Percentiles rank a stretch among this genome's conserved stretches.
These are phyloP conservation scores for Lypha dubia DNA, from an alignment of 2,888 invertebrate genomes.

Conservation along the genomic window DNA sequence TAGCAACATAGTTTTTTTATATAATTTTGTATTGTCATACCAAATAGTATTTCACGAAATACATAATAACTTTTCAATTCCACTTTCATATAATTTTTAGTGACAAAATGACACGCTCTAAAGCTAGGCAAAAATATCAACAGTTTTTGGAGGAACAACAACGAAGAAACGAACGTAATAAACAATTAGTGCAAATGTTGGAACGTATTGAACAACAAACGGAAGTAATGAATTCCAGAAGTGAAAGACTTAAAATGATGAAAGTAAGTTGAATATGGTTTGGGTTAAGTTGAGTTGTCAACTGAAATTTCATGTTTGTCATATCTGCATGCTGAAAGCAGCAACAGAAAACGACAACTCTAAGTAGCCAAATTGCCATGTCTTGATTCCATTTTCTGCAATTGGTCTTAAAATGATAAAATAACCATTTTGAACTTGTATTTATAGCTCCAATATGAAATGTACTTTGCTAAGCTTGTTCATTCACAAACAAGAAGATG, in stretches of 20 bases:
- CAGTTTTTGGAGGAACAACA: slow-evolving; percentile 85
- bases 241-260: slow-evolving; percentile 85
- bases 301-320: too few species aligned
- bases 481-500: slow-evolving; percentile 81
- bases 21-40: too few species aligned
- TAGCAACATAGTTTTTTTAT: too few species aligned
- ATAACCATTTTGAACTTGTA: not conserved
- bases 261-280: slow-evolving; percentile 80
- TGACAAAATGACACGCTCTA: slow-evolving; percentile 79
- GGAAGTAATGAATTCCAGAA: slow-evolving; percentile 85
- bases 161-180: slow-evolving; percentile 86
- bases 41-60: too few species aligned
- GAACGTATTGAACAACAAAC: slow-evolving; percentile 86
- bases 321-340: too few species aligned
- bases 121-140: slow-evolving; percentile 81
- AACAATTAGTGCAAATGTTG: slow-evolving; percentile 85
- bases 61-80: too few species aligned
- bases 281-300: too few species aligned
- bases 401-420: too few species aligned
- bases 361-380: too few species aligned
- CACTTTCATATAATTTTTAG: too few species aligned
- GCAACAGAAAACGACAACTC: too few species aligned
- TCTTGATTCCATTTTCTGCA: too few species aligned
- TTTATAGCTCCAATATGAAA: slow-evolving; percentile 81
- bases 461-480: slow-evolving; percentile 82